Conservation (phyloP, 2,888 invertebrate species). For the Scotopteryx bipunctaria region DNA sequence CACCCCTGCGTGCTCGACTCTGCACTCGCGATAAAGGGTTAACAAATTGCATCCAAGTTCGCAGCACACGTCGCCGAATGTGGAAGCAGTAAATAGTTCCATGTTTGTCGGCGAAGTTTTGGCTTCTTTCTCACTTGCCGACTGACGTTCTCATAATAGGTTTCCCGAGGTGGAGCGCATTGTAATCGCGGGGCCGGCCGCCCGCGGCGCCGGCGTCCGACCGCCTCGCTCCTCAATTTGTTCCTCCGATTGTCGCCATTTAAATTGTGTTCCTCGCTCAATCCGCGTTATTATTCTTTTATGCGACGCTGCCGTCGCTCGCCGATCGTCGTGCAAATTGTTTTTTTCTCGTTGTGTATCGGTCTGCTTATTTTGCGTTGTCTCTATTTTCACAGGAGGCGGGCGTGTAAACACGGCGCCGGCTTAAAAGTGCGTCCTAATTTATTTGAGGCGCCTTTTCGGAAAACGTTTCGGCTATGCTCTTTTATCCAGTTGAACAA, state of each 20-base stretch:
- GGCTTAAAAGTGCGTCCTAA: slow-evolving; percentile 70
- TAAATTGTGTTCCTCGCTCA: slow-evolving; percentile 72
- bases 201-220: slow-evolving; percentile 50
- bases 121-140: slow-evolving; percentile 74
- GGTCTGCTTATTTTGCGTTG: slow-evolving; percentile 55
- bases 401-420: slow-evolving; percentile 62
- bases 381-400: slow-evolving; percentile 63
- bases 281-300: slow-evolving; percentile 72
- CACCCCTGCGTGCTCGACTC: slow-evolving; percentile 41
- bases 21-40: slow-evolving; percentile 69
- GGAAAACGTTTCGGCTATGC: slow-evolving; percentile 66
- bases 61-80: slow-evolving; percentile 74
- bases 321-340: slow-evolving; percentile 48
- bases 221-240: slow-evolving; percentile 55
- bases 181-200: slow-evolving; percentile 52
- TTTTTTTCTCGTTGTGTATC: slow-evolving; percentile 57
- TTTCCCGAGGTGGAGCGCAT: slow-evolving; percentile 56
- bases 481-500: slow-evolving; percentile 73
- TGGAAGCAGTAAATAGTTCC: slow-evolving; percentile 75
- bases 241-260: slow-evolving; percentile 68
- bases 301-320: slow-evolving; percentile 50
- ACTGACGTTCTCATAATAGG: slow-evolving; percentile 72
- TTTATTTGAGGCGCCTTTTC: slow-evolving; percentile 70
- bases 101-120: slow-evolving; percentile 74
- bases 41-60: slow-evolving; percentile 78